phyloP scores from a whole-genome alignment of 2,113 vertebrate species.

The Elaphurus davidianus region DNA sequence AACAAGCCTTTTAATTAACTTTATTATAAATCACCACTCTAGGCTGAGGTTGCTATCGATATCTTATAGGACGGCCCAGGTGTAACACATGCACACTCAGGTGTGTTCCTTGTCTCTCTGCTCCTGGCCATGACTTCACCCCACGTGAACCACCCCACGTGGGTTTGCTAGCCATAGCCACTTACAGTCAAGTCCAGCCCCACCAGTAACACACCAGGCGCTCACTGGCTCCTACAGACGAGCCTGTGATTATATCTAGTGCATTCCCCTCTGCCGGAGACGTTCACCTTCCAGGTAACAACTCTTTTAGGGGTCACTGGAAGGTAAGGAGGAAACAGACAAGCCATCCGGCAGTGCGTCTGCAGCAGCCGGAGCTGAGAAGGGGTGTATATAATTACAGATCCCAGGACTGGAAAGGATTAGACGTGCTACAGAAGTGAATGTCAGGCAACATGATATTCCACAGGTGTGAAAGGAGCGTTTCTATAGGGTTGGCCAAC shows the following conservation, averaged over 20 bases:
- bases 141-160: not conserved
- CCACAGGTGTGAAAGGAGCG: constrained; percentile 54
- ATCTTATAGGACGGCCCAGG: not conserved
- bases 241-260: not conserved
- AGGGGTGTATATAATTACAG: constrained; percentile 48
- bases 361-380: not conserved
- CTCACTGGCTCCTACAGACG: not conserved
- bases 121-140: not conserved
- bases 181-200: not conserved
- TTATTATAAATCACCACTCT: not conserved
- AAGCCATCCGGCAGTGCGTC: not conserved
- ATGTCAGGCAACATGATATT: constrained; percentile 60
- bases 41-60: not conserved
- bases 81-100: fast-evolving
- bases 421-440: constrained; percentile 18
- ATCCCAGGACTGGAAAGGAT: constrained; percentile 22
- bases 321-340: constrained; percentile 11
- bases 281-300: constrained; percentile 10
- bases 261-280: not conserved
- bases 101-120: not conserved
- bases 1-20: not conserved
- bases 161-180: not conserved
- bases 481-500: constrained; percentile 8
- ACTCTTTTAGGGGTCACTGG: constrained; percentile 2
- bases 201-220: not conserved